These are phyloP conservation scores for Hipparchia sbordonii DNA, from an alignment of 2,888 invertebrate species.

Conservation along the genomic window DNA sequence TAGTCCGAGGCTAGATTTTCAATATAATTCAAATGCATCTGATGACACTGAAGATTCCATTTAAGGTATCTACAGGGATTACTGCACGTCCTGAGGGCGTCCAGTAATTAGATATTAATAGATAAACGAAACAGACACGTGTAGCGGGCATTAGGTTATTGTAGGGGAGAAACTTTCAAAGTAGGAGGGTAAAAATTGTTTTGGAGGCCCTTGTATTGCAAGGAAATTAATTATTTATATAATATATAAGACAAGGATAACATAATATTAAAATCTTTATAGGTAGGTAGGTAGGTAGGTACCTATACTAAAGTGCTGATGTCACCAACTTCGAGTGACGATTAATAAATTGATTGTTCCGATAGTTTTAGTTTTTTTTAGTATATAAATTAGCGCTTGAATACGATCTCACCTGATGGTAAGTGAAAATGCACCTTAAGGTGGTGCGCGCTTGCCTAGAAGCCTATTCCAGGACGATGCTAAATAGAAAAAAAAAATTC, in stretches of 20 bases:
- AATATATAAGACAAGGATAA: background rate
- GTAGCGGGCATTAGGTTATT: slow-evolving; percentile 42
- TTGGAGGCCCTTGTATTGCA: slow-evolving; percentile 7
- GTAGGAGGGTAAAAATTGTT: slow-evolving; percentile 33
- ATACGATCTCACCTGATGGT: no score
- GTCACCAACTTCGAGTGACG: no score
- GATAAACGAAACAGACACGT: slow-evolving; percentile 56
- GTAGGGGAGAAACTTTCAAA: slow-evolving; percentile 38
- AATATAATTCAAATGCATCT: background rate
- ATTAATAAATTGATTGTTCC: no score
- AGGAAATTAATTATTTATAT: slow-evolving; percentile 19
- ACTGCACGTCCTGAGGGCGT: slow-evolving; percentile 47
- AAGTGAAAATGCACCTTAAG: no score
- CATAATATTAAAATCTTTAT: background rate
- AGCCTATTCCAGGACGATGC: no score
- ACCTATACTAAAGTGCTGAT: no score
- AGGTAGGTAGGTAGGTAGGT: no score
- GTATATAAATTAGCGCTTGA: no score
- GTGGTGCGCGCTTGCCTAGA: no score
- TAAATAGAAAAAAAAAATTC: no score
- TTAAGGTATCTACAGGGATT: slow-evolving; percentile 43
- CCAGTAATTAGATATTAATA: slow-evolving; percentile 68
- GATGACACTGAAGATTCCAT: slow-evolving; percentile 3
- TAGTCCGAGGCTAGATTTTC: no score
- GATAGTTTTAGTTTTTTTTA: no score